phyloP scores from a whole-genome alignment of 2,797 vertebrate species.

The Sternotherus odoratus region DNA sequence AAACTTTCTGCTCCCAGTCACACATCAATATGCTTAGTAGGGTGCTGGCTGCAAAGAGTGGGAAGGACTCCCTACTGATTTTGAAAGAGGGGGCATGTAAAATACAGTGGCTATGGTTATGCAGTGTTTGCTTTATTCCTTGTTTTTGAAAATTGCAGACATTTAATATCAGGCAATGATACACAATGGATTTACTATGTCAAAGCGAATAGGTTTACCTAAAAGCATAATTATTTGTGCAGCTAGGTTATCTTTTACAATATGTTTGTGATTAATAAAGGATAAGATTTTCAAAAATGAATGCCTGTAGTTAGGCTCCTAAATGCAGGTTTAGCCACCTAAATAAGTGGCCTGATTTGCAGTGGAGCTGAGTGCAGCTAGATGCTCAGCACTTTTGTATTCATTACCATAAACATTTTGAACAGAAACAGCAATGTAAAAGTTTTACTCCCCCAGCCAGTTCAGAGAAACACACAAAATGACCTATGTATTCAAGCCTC shows the following conservation, averaged over 20 bases:
- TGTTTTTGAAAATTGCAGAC: not conserved
- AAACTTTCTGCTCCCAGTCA: not conserved
- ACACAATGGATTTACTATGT: not conserved
- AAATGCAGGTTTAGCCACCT: not conserved
- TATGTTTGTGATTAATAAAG: not conserved
- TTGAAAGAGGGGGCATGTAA: not conserved
- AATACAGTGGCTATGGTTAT: not conserved
- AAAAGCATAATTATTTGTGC: not conserved
- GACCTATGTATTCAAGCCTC: conserved; percentile 37
- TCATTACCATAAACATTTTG: not conserved
- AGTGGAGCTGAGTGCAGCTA: not conserved
- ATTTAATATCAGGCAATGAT: not conserved
- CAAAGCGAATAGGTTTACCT: not conserved
- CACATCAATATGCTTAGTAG: not conserved
- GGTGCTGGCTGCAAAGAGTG: not conserved
- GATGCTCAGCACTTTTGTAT: not conserved
- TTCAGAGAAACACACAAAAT: not conserved
- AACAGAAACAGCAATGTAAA: conserved; percentile 3
- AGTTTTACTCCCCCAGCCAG: not conserved
- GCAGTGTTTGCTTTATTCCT: not conserved
- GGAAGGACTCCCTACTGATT: not conserved
- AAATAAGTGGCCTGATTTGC: not conserved
- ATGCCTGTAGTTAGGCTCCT: not conserved
- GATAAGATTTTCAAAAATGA: not conserved
- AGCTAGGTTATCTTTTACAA: not conserved